These are phyloP conservation scores for Meghimatium bilineatum DNA, from an alignment of 2,888 invertebrate genomes.

Conservation along the genomic window DNA sequence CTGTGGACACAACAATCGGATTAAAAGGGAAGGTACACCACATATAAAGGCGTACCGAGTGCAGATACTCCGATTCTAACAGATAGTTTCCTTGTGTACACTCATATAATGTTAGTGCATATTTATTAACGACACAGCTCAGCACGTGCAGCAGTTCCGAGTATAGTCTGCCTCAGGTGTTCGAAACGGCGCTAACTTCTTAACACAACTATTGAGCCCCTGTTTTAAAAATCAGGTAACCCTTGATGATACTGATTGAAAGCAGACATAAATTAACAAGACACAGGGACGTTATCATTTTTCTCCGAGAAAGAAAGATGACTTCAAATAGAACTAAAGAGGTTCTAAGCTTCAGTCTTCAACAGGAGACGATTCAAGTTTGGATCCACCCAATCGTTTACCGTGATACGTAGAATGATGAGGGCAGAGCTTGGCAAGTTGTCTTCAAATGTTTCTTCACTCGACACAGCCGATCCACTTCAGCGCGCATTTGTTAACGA, in stretches of 20 bases:
- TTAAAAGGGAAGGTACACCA: no score
- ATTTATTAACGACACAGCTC: no score
- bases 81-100: no score
- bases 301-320: neutral
- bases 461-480: slow-evolving; percentile 10
- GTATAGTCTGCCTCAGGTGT: neutral
- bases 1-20: no score
- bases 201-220: neutral
- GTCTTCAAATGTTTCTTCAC: slow-evolving; percentile 20
- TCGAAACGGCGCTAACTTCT: neutral
- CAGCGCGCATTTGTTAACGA: slow-evolving; percentile 11
- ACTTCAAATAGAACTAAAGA: slow-evolving; percentile 26
- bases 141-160: no score
- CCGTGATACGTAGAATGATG: neutral
- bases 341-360: neutral
- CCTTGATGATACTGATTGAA: neutral
- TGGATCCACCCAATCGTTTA: slow-evolving; percentile 13
- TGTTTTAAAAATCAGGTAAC: neutral
- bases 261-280: slow-evolving; percentile 21
- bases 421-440: neutral
- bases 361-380: slow-evolving; percentile 29
- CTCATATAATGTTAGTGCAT: no score
- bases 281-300: slow-evolving; percentile 8
- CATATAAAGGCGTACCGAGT: no score
- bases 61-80: no score